Evolutionary conservation across 2,888 invertebrate genomes (phyloP).

Genomic region (Drosophila macrospina): DNA sequence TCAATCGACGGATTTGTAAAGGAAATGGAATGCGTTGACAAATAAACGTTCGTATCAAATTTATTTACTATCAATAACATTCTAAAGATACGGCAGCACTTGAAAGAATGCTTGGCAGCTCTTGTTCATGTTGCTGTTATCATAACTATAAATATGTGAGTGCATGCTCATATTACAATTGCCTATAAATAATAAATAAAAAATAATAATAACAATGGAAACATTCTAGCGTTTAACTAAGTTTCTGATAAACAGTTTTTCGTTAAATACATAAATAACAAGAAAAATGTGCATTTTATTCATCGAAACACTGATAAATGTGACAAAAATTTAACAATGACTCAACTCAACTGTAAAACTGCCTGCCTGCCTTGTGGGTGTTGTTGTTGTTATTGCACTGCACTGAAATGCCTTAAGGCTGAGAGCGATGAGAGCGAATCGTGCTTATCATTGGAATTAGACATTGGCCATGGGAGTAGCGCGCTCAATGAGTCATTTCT

Average conservation of each 20-base stretch:
- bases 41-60: constrained; percentile 8
- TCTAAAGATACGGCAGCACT: constrained; percentile 37
- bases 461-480: constrained; percentile 46
- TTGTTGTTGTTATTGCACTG: background rate
- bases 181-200: constrained; percentile 63
- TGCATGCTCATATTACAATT: constrained; percentile 38
- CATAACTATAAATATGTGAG: constrained; percentile 67
- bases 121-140: constrained; percentile 46
- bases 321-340: constrained; percentile 24
- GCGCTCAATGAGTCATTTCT: constrained; percentile 42
- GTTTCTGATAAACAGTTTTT: constrained; percentile 41
- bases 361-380: background rate
- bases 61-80: constrained; percentile 5
- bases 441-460: constrained; percentile 64
- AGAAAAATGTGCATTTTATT: constrained; percentile 32
- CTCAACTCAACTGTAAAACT: constrained; percentile 22
- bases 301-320: constrained; percentile 31
- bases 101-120: constrained; percentile 11
- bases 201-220: constrained; percentile 33
- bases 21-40: constrained; percentile 34
- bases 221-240: constrained; percentile 14
- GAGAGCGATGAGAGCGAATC: constrained; percentile 34
- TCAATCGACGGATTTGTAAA: constrained; percentile 29
- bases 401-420: constrained; percentile 13
- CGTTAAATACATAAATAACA: constrained; percentile 8